A percentile compares a stretch with the other conserved stretches of the same genome.
Conservation (phyloP, 1,140 invertebrate genomes). For the Zaprionus vittiger region DNA sequence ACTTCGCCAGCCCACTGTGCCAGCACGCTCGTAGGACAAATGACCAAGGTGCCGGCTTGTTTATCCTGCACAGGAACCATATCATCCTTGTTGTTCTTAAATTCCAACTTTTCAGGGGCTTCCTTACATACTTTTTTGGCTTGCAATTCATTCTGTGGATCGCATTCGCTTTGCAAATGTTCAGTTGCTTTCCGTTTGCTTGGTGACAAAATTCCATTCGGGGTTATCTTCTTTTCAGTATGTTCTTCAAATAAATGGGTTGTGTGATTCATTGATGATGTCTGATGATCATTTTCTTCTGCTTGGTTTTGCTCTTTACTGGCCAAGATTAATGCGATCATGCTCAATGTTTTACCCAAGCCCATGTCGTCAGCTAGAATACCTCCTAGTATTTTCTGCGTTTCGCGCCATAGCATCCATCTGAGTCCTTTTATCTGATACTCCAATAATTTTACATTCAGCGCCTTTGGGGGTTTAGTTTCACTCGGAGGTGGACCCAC, state of each 20-base stretch:
- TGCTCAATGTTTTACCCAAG: slow-evolving; percentile 92
- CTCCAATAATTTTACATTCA: slow-evolving; percentile 37
- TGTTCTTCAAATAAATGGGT: slow-evolving; percentile 32
- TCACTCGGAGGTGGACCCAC: not conserved
- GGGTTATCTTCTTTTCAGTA: slow-evolving; percentile 25
- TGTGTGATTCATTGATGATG: not conserved
- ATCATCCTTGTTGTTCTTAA: not conserved
- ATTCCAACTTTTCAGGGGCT: not conserved
- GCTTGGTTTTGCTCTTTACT: slow-evolving; percentile 36
- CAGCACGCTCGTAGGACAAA: slow-evolving; percentile 60
- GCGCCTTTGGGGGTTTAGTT: slow-evolving; percentile 19
- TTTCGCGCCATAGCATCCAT: slow-evolving; percentile 95
- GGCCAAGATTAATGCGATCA: slow-evolving; percentile 91
- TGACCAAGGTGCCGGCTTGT: slow-evolving; percentile 41
- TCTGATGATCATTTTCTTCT: slow-evolving; percentile 23
- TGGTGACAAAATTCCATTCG: not conserved
- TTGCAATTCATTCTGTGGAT: not conserved
- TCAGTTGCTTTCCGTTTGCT: slow-evolving; percentile 11
- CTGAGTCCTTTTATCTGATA: slow-evolving; percentile 86
- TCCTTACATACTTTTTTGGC: not conserved
- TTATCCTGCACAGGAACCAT: not conserved
- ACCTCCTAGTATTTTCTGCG: slow-evolving; percentile 85
- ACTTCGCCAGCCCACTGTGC: slow-evolving; percentile 51
- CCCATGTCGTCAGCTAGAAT: slow-evolving; percentile 68
- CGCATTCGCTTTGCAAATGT: not conserved